phyloP scores from a whole-genome alignment of 92 coral and sea anemone genomes.

The Zoanthus gigantus region DNA sequence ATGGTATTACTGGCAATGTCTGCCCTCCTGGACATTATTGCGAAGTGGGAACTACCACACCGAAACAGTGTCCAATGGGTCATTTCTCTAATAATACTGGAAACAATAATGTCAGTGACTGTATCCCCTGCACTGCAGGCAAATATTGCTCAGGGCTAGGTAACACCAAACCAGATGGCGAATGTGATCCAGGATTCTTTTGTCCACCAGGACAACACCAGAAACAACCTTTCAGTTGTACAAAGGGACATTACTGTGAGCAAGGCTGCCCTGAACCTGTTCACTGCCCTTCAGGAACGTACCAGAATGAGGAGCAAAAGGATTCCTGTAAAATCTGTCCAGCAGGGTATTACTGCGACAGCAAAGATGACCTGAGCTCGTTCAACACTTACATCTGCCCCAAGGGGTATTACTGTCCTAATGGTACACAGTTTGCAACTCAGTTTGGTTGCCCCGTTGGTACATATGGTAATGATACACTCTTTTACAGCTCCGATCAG shows the following conservation, averaged over 20 bases:
- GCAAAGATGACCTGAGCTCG: constrained; percentile 75
- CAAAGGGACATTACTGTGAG: constrained; percentile 85
- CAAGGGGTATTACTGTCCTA: constrained; percentile 92
- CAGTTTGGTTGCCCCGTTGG: constrained; percentile 96
- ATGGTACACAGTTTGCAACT: constrained; percentile 87
- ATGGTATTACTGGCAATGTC: constrained; percentile 91
- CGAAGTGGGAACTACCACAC: constrained; percentile 70
- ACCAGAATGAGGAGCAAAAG: constrained; percentile 91
- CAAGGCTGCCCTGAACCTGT: constrained; percentile 87
- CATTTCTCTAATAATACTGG: constrained; percentile 95
- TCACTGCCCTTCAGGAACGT: constrained; percentile 86
- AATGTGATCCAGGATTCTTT: constrained; percentile 86
- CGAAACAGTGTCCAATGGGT: constrained; percentile 79
- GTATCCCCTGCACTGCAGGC: constrained; percentile 78
- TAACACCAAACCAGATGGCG: constrained; percentile 77
- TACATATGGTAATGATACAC: constrained; percentile 88
- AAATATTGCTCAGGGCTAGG: constrained; percentile 84
- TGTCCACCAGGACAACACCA: constrained; percentile 80
- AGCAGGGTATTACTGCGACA: constrained; percentile 93
- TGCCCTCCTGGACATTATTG: constrained; percentile 92
- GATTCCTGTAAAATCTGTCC: constrained; percentile 91
- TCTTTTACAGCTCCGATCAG: constrained; percentile 79
- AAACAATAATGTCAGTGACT: constrained; percentile 62
- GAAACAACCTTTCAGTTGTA: constrained; percentile 66
- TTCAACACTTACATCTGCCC: constrained; percentile 85